Evolutionary conservation across 2,888 invertebrate genomes (phyloP), one percentile per base, ranked within the genome.

Genomic region (Mythimna ferrago): DNA sequence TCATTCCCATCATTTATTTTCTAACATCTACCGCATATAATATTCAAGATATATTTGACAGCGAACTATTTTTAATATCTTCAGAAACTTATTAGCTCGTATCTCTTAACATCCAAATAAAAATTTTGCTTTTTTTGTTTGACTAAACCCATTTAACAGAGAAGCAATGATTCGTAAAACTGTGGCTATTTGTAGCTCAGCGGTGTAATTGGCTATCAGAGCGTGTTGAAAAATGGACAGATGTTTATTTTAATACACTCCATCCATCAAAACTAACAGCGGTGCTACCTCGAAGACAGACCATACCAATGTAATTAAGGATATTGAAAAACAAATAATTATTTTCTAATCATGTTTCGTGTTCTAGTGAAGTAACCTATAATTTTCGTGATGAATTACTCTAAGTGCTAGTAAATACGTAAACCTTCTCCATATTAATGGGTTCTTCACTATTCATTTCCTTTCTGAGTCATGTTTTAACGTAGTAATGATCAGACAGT

Each of bases 211-310:
- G 90, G 84, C 86, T 89, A 90, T 88, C 85, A 85, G 86, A 81
- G 86, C 83, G 69, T 82, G 84, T 89, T 90, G 92, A 93, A 91
- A 91, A 90, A 93, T 91, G 87, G 78, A 87, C 88, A 84, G 86
- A 87, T 90, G 88, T 91, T 92, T 92, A 88, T 90, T 91, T 91
- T 90, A 90, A 91, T 89, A 88, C 81, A 73, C 78, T 80, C 84
- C 83, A 93, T 92, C 89, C 87, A 89, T 93, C 92, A 92, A 76
- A 80, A 76, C 73, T 76, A 86, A 83, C 82, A 80, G 78, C 73
- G 83, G 76, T 64, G 71, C 78, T 80, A 80, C 79, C 68, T 80
- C 67, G 85, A 88, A 89, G 88, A 90, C 86, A 85, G 74, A 76
- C 73, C 72, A 75, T 62, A 32, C 73, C 64, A 57, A 60, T 76